phyloP scores from a whole-genome alignment of 2,797 vertebrate species.

The Pteropus rufus region DNA sequence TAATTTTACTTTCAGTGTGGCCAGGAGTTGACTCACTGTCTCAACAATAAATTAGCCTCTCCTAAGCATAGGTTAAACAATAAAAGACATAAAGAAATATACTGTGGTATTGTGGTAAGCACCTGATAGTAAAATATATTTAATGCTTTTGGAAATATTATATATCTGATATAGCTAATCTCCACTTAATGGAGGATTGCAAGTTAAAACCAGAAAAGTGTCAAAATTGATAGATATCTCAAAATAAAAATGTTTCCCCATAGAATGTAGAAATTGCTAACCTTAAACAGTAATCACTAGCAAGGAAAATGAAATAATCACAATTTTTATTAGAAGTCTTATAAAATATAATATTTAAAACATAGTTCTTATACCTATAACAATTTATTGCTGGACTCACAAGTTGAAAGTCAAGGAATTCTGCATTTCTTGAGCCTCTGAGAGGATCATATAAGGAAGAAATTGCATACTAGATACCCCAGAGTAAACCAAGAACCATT shows the following conservation, averaged over 20 bases:
- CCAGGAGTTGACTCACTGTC: background rate
- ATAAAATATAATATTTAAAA: background rate
- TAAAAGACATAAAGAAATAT: background rate
- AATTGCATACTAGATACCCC: background rate
- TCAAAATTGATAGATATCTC: background rate
- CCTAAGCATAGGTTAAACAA: background rate
- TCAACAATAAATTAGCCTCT: background rate
- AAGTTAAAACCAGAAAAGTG: background rate
- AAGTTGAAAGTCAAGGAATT: background rate
- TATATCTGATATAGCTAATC: background rate
- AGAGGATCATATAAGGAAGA: background rate
- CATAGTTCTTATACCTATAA: background rate
- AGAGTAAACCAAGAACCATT: background rate
- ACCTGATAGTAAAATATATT: background rate
- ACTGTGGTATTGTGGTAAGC: background rate
- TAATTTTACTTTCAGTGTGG: constrained; percentile 38
- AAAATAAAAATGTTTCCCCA: background rate
- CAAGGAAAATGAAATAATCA: background rate
- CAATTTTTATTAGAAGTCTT: background rate
- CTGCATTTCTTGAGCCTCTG: background rate
- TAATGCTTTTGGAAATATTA: constrained; percentile 13
- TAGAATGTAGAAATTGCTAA: background rate
- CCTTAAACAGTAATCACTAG: background rate
- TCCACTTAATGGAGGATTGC: background rate
- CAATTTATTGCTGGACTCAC: background rate